These are phyloP conservation scores for Stenichneumon culpator DNA, from an alignment of 2,888 invertebrate genomes.

Conservation along the genomic window DNA sequence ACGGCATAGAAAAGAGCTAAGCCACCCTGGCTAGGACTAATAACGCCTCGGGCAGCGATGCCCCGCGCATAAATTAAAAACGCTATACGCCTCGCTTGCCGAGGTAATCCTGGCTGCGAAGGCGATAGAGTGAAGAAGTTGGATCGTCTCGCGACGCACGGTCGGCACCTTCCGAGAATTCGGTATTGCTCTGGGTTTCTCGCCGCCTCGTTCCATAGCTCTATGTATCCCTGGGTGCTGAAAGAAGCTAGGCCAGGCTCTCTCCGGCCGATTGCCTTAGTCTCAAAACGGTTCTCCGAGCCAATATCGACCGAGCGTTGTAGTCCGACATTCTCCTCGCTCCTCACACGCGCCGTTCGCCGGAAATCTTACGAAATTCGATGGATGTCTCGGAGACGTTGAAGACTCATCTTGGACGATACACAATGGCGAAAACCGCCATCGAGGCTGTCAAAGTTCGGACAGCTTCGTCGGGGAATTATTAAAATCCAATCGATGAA, in stretches of 20 bases:
- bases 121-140: slow-evolving; percentile 57
- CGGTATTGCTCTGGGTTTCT: slow-evolving; percentile 61
- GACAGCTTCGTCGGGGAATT: slow-evolving; percentile 13
- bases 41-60: slow-evolving; percentile 80
- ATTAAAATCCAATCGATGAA: background rate
- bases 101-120: slow-evolving; percentile 16
- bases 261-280: slow-evolving; percentile 22
- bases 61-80: slow-evolving; percentile 83
- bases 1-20: slow-evolving; percentile 62
- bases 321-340: slow-evolving; percentile 12
- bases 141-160: slow-evolving; percentile 61
- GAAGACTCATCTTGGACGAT: slow-evolving; percentile 43
- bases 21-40: slow-evolving; percentile 78
- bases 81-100: slow-evolving; percentile 30
- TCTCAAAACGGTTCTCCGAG: slow-evolving; percentile 59
- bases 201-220: slow-evolving; percentile 46
- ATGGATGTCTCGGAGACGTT: slow-evolving; percentile 30
- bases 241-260: slow-evolving; percentile 6
- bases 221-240: slow-evolving; percentile 19
- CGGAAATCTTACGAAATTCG: slow-evolving; percentile 57
- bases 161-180: slow-evolving; percentile 75
- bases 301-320: slow-evolving; percentile 43
- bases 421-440: slow-evolving; percentile 14
- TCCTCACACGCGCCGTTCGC: slow-evolving; percentile 20
- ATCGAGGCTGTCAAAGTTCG: background rate